phyloP scores from a whole-genome alignment of 1,140 invertebrate genomes.

The Bombus cullumanus region DNA sequence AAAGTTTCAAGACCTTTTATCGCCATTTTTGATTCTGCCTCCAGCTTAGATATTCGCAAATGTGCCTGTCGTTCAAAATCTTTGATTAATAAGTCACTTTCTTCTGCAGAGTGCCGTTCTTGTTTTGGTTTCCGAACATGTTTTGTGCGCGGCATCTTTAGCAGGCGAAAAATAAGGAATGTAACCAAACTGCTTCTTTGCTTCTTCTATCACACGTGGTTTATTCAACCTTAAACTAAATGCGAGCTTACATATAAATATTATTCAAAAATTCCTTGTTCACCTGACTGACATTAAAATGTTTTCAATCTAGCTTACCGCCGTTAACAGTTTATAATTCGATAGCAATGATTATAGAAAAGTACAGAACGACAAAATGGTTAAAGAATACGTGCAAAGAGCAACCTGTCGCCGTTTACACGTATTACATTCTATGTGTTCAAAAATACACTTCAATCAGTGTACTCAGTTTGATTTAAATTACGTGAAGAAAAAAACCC shows the following conservation, averaged over 20 bases:
- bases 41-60: constrained; percentile 61
- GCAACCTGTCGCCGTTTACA: neutral
- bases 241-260: neutral
- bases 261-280: neutral
- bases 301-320: constrained; percentile 37
- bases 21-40: constrained; percentile 61
- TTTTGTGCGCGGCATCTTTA: constrained; percentile 75
- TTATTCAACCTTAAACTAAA: neutral
- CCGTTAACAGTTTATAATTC: constrained; percentile 31
- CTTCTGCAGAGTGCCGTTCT: constrained; percentile 35
- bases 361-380: neutral
- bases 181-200: neutral
- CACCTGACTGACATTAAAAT: neutral
- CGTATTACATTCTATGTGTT: constrained; percentile 16
- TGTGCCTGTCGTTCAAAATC: constrained; percentile 72
- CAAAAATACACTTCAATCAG: neutral
- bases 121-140: constrained; percentile 56
- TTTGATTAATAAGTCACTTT: constrained; percentile 61
- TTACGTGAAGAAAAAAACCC: neutral
- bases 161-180: neutral
- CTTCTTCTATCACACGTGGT: neutral
- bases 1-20: constrained; percentile 58
- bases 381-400: neutral
- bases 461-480: neutral
- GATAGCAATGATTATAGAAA: neutral